Conservation (phyloP, 30 jellyfish, hydroid and myxozoan species). For the Aurelia sp. region DNA sequence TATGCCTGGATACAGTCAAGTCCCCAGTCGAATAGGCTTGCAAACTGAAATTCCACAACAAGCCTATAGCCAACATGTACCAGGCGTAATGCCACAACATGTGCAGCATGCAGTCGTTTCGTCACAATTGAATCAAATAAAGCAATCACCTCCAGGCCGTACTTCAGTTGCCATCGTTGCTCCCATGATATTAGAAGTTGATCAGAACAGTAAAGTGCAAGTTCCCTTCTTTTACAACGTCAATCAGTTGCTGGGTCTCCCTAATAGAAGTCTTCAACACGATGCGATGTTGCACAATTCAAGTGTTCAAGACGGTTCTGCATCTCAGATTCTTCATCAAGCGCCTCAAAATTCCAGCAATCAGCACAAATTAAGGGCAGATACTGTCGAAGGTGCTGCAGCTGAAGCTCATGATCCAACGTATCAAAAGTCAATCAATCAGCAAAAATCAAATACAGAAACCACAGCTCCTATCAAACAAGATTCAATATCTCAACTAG, state of each 20-base stretch:
- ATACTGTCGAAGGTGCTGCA: not conserved
- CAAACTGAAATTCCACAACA: not conserved
- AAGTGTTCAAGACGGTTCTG: not conserved
- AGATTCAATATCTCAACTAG: conserved; percentile 65
- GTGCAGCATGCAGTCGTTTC: not conserved
- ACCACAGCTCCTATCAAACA: not conserved
- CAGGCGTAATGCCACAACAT: conserved; percentile 34
- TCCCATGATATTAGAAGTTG: conserved; percentile 52
- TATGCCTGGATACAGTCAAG: not conserved
- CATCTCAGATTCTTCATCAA: not conserved
- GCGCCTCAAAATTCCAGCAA: not conserved
- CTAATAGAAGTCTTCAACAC: not conserved
- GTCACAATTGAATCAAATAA: not conserved
- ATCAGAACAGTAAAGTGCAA: conserved; percentile 50
- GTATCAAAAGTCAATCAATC: not conserved
- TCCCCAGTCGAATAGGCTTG: not conserved
- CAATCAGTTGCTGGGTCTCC: conserved; percentile 53
- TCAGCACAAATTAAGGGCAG: not conserved
- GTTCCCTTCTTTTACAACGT: conserved; percentile 54
- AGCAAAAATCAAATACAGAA: not conserved
- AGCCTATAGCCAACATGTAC: conserved; percentile 12
- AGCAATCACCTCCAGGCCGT: conserved; percentile 7
- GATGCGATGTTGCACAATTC: not conserved
- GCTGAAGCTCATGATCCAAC: no score
- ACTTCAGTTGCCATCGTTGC: conserved; percentile 67